These are phyloP conservation scores for Trachurus trachurus DNA, from an alignment of 2,797 vertebrate species.

Conservation along the genomic window DNA sequence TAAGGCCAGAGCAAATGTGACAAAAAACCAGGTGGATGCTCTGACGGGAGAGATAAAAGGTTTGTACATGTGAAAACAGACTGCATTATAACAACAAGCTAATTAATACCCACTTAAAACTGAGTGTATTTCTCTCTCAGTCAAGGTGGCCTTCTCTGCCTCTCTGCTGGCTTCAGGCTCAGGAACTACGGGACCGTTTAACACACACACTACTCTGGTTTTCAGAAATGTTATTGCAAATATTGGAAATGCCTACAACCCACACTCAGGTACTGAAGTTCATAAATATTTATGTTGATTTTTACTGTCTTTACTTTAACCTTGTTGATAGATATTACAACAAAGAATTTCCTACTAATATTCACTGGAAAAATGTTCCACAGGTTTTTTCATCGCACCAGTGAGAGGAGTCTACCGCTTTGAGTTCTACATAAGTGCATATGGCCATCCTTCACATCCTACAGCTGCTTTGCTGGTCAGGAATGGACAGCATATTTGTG, in stretches of 20 bases:
- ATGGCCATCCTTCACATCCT: not conserved
- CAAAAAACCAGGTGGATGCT: conserved; percentile 54
- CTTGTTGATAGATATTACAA: not conserved
- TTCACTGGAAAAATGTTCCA: conserved; percentile 4
- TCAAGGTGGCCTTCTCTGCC: conserved; percentile 62
- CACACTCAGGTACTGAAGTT: conserved; percentile 43
- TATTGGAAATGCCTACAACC: conserved; percentile 60
- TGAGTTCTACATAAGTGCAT: not conserved
- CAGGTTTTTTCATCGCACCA: conserved; percentile 63
- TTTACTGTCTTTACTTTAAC: not conserved
- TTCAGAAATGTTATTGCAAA: conserved; percentile 42
- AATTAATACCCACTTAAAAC: no score
- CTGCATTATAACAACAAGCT: no score
- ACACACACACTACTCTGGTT: conserved; percentile 16
- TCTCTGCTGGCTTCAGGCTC: conserved; percentile 30
- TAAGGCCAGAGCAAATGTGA: conserved; percentile 30
- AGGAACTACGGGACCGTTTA: not conserved
- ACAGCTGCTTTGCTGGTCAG: conserved; percentile 18
- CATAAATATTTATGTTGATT: not conserved
- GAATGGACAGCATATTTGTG: conserved; percentile 39
- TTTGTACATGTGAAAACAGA: conserved; percentile 1
- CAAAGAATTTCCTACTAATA: not conserved
- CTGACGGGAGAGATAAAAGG: conserved; percentile 50
- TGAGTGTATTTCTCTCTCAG: not conserved
- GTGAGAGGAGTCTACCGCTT: conserved; percentile 69